phyloP scores from a whole-genome alignment of 2,888 invertebrate genomes.

The Cyaniris semiargus region DNA sequence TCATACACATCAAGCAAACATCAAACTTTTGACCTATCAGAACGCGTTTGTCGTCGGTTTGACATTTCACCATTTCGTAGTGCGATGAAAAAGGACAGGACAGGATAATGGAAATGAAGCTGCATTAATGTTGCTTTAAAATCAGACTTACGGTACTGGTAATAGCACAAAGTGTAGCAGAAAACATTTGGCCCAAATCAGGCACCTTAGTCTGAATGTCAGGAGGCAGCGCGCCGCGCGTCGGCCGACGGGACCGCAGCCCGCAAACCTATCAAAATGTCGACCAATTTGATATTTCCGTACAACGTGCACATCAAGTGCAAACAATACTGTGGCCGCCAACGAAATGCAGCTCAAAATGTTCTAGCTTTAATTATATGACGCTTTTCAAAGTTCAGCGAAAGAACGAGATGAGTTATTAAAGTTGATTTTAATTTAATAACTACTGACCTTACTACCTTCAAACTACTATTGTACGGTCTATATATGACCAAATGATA shows the following conservation, averaged over 20 bases:
- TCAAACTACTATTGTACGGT: background rate
- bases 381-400: background rate
- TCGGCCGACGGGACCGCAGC: slow-evolving; percentile 16
- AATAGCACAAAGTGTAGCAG: background rate
- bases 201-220: slow-evolving; percentile 18
- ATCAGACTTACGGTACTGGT: background rate
- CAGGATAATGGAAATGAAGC: too few species aligned
- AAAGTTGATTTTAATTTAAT: background rate
- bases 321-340: slow-evolving; percentile 13
- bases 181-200: background rate
- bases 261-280: slow-evolving; percentile 30
- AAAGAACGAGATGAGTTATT: background rate
- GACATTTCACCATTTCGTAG: too few species aligned
- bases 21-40: too few species aligned
- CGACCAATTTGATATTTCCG: slow-evolving; percentile 23
- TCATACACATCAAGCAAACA: too few species aligned
- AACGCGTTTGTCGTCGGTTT: too few species aligned
- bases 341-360: slow-evolving; percentile 16
- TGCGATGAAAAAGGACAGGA: too few species aligned
- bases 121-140: too few species aligned
- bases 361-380: background rate
- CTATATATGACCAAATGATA: background rate
- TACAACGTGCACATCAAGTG: slow-evolving; percentile 20
- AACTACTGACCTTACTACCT: too few species aligned
- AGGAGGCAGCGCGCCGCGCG: slow-evolving; percentile 7